phyloP scores from a whole-genome alignment of 92 coral and sea anemone genomes.

The Epizoanthus rinbou region DNA sequence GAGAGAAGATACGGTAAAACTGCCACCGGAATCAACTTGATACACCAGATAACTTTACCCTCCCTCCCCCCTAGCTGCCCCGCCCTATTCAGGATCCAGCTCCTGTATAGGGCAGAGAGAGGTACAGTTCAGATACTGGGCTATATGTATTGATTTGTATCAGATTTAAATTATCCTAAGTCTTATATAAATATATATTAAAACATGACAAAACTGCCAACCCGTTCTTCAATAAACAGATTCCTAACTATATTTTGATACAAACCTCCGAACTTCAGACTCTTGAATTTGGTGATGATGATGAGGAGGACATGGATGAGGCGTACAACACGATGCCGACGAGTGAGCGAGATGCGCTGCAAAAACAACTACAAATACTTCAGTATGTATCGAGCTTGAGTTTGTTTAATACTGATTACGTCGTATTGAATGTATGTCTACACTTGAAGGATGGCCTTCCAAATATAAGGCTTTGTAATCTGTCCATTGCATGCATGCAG shows the following conservation, averaged over 20 bases:
- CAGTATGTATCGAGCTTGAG: constrained; percentile 61
- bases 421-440: no score
- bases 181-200: not conserved
- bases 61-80: no score
- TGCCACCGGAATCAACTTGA: no score
- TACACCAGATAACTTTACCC: no score
- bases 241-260: not conserved
- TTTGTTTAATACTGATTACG: not conserved
- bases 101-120: not conserved
- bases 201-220: not conserved
- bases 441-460: no score
- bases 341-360: constrained; percentile 65
- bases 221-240: not conserved
- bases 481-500: no score
- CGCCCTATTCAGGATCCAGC: no score
- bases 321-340: constrained; percentile 84
- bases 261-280: constrained; percentile 2
- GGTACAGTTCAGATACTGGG: not conserved
- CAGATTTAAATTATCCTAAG: not conserved
- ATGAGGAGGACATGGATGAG: constrained; percentile 84
- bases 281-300: constrained; percentile 40
- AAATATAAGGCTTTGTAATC: no score
- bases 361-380: constrained; percentile 74
- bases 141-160: not conserved
- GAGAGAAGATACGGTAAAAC: no score